Evolutionary conservation across 2,888 invertebrate genomes (phyloP), one percentile per base, ranked within the genome.

Genomic region (Dione vanillae): DNA sequence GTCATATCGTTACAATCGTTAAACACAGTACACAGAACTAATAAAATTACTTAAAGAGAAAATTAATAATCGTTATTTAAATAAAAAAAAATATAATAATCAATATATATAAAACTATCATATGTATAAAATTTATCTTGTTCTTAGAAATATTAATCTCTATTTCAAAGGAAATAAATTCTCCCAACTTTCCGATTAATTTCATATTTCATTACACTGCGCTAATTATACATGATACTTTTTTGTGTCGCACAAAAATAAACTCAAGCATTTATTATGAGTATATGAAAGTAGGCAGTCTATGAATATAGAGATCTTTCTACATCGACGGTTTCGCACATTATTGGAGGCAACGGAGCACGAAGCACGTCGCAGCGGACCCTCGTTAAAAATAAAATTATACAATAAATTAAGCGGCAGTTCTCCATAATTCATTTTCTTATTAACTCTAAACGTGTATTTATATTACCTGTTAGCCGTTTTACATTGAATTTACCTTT

Each of bases 341-440:
- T 87, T 89, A 90, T 87, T 82, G 83, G 76, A 83, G 78, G 83
- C 89, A 85, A 78, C 84, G 80, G 82, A 85, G 87, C 90, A 85
- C 84, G 84, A 86, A 86, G 79, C 74, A 76, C 78, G 78, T 82
- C 83, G 86, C 83, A 84, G 84, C 82, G 80, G 80, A 77, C 79
- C 85, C 85, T 88, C 84, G 89, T 87, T 89, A 86, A 90, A 90
- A 89, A 89, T 89, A 88, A 88, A 86, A 85, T 86, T 83, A 85
- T 85, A 86, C 85, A 85, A 86, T 86, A 77, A 78, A 78, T 87
- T 87, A 87, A 84, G 81, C 86, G 40, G 59, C 65, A 59, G 59
- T 74, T 73, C 67, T 69, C 58, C 69, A 73, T 71, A 70, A 73
- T 62, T 74, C 58, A 73, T 73, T 74, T 69, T 72, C 65, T 70